Evolutionary conservation across 2,888 invertebrate species (phyloP), one percentile per base, ranked within the genome.

Genomic region (Rotaria sp.): DNA sequence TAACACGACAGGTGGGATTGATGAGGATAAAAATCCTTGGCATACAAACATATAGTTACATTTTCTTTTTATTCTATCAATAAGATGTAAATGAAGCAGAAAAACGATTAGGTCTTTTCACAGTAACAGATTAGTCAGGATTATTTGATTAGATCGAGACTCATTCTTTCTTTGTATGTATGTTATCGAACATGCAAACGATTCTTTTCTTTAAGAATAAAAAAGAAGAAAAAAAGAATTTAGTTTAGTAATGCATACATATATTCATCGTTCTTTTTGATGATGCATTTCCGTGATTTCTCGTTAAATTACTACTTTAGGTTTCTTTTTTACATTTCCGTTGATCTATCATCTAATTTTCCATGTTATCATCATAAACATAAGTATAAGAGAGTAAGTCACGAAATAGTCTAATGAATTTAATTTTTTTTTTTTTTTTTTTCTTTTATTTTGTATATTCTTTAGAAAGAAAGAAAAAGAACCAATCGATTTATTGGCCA

Each of bases 101-200:
- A 67, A 67, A 67, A 67, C 35, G 67, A 21, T 67, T 30, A 67
- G 30, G 35, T 35, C 67, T 67, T 67, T 67, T 67, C 67, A 67
- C 35, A 67, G 67, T 2, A 67, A 67, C 67, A 67, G 67, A 67
- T 67, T 67, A 67, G 67, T 18, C 21, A 67, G 30, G 67, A 67
- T 67, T 67, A 67, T 67, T 67, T 67, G 67, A 67, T 67, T 67
- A 67, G 67, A 67, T 67, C 67, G 67, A 67, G 35, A 67, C 35
- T 67, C 67, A 35, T 67, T 67, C 67, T 67, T 67, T 67, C 21
- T 67, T 38, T 35, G 21, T 67, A 5, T 35, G 18, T 35, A 24
- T 24, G 67, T 67, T 67, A 21, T 67, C 35, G 30, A 67, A 67
- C 67, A 67, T 67, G 67, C 67, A 67, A 67, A 67, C 67, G 67